Percentiles rank a stretch among this genome's conserved stretches.
Evolutionary conservation across 2,113 vertebrate species (phyloP).

Genomic region (Erinaceus europaeus): DNA sequence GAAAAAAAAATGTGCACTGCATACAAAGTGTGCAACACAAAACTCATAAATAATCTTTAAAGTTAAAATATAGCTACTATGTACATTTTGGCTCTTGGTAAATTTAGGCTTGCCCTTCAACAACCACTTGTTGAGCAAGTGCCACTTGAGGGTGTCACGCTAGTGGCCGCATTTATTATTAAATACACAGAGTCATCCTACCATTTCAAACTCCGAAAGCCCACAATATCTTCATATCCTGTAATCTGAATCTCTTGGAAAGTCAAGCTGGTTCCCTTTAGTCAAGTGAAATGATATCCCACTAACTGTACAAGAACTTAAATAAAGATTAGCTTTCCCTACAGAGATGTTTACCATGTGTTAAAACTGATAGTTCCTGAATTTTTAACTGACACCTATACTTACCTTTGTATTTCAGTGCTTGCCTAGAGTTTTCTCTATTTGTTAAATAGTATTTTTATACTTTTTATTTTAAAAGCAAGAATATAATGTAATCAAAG

Average conservation of each 20-base stretch:
- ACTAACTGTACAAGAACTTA: constrained; percentile 14
- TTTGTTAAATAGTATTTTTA: not conserved
- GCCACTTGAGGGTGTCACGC: not conserved
- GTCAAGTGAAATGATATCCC: not conserved
- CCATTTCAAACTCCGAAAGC: not conserved
- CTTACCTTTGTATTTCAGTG: constrained; percentile 9
- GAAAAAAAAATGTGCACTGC: not conserved
- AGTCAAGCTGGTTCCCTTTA: not conserved
- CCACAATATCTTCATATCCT: not conserved
- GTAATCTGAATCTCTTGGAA: not conserved
- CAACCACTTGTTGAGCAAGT: not conserved
- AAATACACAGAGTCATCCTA: not conserved
- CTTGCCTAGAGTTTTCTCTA: constrained; percentile 21
- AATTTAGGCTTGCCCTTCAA: not conserved
- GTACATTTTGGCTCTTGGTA: not conserved
- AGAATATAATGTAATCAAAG: too few species aligned
- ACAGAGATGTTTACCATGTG: constrained; percentile 31
- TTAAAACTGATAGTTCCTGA: constrained; percentile 31
- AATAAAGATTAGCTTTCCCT: not conserved
- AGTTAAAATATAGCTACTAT: not conserved
- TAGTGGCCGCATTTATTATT: not conserved
- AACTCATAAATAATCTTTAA: not conserved
- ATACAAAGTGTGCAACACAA: not conserved
- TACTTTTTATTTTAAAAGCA: too few species aligned
- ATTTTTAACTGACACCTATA: constrained; percentile 1